These are phyloP conservation scores for Xestia c-nigrum DNA, from an alignment of 2,888 invertebrate genomes.

Conservation along the genomic window DNA sequence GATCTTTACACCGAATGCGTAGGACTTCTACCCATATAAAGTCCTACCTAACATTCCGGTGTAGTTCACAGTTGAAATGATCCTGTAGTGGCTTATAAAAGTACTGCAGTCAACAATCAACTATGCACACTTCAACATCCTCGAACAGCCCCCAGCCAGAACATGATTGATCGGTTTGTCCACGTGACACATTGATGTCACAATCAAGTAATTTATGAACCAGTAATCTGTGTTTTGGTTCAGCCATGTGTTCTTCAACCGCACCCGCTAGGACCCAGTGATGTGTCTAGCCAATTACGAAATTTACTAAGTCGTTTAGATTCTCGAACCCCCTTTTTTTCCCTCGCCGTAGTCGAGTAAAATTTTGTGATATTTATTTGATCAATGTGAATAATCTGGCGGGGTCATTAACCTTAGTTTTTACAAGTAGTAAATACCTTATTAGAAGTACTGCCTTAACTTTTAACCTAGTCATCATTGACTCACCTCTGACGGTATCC, in stretches of 20 bases:
- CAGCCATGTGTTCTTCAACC: not conserved
- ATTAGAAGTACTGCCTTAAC: not conserved
- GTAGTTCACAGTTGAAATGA: not conserved
- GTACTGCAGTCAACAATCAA: not conserved
- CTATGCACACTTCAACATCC: not conserved
- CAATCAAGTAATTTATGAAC: not conserved
- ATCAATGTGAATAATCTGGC: not conserved
- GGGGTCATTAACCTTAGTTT: not conserved
- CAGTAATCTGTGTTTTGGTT: too few species aligned
- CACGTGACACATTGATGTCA: too few species aligned
- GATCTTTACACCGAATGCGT: not conserved
- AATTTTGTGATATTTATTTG: not conserved
- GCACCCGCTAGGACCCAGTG: not conserved
- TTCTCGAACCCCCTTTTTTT: not conserved
- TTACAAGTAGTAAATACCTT: not conserved
- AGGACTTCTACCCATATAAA: not conserved
- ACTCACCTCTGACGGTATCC: constrained; percentile 36
- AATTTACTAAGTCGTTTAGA: not conserved
- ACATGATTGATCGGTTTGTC: not conserved
- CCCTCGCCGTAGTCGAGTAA: not conserved
- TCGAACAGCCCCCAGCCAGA: not conserved
- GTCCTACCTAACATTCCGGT: not conserved
- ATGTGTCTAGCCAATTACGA: too few species aligned
- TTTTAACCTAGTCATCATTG: not conserved
- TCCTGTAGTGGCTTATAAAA: not conserved